Evolutionary conservation across 2,797 vertebrate species (phyloP).

Genomic region (Chloroceryle inda): DNA sequence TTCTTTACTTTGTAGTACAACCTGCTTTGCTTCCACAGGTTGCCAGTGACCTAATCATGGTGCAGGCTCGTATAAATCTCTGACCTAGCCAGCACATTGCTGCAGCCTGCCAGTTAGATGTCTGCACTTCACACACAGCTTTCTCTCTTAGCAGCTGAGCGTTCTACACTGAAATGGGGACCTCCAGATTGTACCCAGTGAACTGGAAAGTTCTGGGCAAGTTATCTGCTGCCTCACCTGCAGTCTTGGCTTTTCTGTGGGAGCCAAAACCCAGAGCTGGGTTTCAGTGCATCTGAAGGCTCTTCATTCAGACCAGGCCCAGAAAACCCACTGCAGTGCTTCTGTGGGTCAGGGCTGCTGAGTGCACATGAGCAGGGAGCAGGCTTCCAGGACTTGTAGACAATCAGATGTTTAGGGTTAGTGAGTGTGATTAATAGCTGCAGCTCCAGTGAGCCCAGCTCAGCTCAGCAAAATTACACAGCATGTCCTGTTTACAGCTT

Average conservation of each 20-base stretch:
- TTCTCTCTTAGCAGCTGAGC: background rate
- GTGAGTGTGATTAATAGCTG: constrained; percentile 34
- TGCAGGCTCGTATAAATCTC: constrained; percentile 52
- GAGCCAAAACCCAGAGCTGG: background rate
- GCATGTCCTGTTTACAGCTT: constrained; percentile 4
- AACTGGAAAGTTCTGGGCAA: constrained; percentile 42
- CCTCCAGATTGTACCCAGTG: background rate
- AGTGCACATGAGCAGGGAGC: background rate
- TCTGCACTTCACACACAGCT: constrained; percentile 17
- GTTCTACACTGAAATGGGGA: background rate
- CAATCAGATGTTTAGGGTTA: background rate
- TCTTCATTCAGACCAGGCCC: background rate
- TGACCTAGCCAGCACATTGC: background rate
- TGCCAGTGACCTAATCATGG: constrained; percentile 29
- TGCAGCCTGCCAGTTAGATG: constrained; percentile 38
- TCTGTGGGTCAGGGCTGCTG: background rate
- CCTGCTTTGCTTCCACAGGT: constrained; percentile 52
- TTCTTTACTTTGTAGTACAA: constrained; percentile 37
- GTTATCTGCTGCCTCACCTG: constrained; percentile 3
- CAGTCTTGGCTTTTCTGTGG: background rate
- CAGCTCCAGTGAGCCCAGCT: background rate
- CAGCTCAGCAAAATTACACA: background rate
- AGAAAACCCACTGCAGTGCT: background rate
- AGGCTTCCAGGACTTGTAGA: background rate
- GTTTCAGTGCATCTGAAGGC: background rate